These are phyloP conservation scores for Manduca sexta DNA, from an alignment of 1,140 invertebrate species.

Conservation along the genomic window DNA sequence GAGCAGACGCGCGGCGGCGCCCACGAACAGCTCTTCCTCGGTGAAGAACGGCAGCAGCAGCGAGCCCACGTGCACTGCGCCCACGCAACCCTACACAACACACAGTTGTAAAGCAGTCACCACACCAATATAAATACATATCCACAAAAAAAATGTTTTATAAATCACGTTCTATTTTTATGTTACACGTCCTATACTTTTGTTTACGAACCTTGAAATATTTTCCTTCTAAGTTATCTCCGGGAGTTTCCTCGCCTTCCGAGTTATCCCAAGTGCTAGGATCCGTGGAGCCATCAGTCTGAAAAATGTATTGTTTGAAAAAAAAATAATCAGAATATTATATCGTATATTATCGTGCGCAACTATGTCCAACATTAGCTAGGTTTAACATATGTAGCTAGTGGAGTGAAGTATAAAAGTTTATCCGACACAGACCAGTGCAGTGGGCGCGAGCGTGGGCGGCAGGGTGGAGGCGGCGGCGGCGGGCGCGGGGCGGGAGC, in stretches of 20 bases:
- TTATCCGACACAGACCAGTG: no score
- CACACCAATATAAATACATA: background rate
- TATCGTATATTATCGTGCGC: no score
- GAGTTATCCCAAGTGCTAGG: slow-evolving; percentile 46
- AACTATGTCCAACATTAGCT: no score
- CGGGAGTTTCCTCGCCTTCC: slow-evolving; percentile 49
- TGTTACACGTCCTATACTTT: no score
- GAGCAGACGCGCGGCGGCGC: slow-evolving; percentile 60
- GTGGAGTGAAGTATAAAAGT: background rate
- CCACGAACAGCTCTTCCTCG: slow-evolving; percentile 80
- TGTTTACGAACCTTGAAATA: slow-evolving; percentile 74
- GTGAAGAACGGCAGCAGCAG: slow-evolving; percentile 93
- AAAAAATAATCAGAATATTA: no score
- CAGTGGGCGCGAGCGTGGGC: slow-evolving; percentile 4
- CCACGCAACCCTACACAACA: slow-evolving; percentile 85
- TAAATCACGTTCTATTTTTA: no score
- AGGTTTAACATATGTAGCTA: background rate
- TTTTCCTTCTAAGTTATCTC: slow-evolving; percentile 58
- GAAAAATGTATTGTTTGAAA: background rate
- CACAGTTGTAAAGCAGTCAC: no score
- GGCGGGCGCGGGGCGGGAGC: slow-evolving; percentile 14
- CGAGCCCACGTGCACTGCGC: slow-evolving; percentile 89
- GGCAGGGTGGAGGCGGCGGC: slow-evolving; percentile 7
- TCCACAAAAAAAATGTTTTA: no score
- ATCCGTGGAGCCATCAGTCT: slow-evolving; percentile 52